A percentile compares a stretch with the other conserved stretches of the same genome.
Evolutionary conservation across 2,113 vertebrate genomes (phyloP).

Genomic region (Pseudois nayaur): DNA sequence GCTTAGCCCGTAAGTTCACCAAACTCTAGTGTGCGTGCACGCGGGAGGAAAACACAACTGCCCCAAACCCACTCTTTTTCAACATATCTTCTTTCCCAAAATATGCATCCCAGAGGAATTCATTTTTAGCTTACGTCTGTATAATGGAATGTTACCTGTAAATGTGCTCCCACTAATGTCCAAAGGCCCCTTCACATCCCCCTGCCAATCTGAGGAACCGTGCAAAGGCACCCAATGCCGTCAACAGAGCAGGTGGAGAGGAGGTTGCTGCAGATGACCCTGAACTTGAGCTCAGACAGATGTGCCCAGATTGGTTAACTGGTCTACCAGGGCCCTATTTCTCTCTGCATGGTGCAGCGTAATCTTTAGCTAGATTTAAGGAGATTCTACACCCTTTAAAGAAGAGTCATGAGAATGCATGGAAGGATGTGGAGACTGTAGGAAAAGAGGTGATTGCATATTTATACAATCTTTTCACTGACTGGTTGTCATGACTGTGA

Average conservation of each 20-base stretch:
- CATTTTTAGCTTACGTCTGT: not conserved
- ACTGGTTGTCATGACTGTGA: not conserved
- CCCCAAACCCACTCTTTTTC: not conserved
- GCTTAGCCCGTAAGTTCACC: slow-evolving; percentile 84
- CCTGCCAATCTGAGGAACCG: no score
- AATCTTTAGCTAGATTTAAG: not conserved
- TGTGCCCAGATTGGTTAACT: not conserved
- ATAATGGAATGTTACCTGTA: not conserved
- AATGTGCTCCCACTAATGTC: not conserved
- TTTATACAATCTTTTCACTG: not conserved
- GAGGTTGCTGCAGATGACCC: not conserved
- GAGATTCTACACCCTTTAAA: not conserved
- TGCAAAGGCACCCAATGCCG: not conserved
- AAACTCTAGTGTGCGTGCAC: not conserved
- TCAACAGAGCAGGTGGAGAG: not conserved
- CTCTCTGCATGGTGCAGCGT: not conserved
- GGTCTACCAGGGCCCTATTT: not conserved
- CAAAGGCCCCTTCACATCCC: not conserved
- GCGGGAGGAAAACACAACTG: not conserved
- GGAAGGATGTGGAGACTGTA: rapidly evolving
- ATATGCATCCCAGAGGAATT: not conserved
- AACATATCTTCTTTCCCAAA: not conserved
- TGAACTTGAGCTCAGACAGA: not conserved
- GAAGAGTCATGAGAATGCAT: not conserved
- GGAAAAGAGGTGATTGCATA: not conserved